Conservation (phyloP, 2,797 vertebrate species). For the Spinibarbus caldwelli region DNA sequence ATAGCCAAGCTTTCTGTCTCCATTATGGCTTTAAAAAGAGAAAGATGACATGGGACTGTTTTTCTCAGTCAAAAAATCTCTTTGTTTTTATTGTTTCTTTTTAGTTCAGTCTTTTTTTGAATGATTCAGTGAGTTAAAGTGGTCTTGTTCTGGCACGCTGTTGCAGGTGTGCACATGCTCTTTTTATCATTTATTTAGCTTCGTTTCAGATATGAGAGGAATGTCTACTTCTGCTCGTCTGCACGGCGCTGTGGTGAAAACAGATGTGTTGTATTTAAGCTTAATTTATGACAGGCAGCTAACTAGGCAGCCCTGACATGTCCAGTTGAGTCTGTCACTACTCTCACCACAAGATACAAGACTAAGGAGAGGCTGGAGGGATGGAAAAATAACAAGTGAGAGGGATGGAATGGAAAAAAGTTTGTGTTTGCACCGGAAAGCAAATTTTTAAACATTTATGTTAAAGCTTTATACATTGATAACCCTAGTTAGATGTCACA, state of each 20-base stretch:
- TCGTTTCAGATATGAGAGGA: slow-evolving; percentile 45
- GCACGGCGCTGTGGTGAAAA: slow-evolving; percentile 1
- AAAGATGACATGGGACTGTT: slow-evolving; percentile 72
- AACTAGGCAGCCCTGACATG: slow-evolving; percentile 29
- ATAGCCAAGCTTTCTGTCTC: slow-evolving; percentile 69
- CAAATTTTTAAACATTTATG: slow-evolving; percentile 71
- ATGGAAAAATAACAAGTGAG: not conserved
- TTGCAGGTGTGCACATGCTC: slow-evolving; percentile 66
- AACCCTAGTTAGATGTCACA: slow-evolving; percentile 74
- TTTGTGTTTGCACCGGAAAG: slow-evolving; percentile 65
- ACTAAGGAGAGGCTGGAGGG: slow-evolving; percentile 27
- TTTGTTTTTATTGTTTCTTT: slow-evolving; percentile 47
- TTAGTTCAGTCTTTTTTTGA: slow-evolving; percentile 54
- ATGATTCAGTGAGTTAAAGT: slow-evolving; percentile 66
- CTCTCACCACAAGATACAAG: slow-evolving; percentile 12
- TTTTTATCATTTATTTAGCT: slow-evolving; percentile 61
- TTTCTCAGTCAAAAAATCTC: slow-evolving; percentile 58
- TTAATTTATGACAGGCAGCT: slow-evolving; percentile 49
- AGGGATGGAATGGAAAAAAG: not conserved
- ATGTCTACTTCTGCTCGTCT: slow-evolving; percentile 28
- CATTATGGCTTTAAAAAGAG: slow-evolving; percentile 58
- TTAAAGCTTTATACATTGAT: slow-evolving; percentile 79
- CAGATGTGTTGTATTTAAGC: slow-evolving; percentile 30
- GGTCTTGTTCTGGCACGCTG: slow-evolving; percentile 62
- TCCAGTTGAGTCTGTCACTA: slow-evolving; percentile 9